These are phyloP conservation scores for Ecdyonurus torrentis DNA, from an alignment of 2,888 invertebrate species.

Conservation along the genomic window DNA sequence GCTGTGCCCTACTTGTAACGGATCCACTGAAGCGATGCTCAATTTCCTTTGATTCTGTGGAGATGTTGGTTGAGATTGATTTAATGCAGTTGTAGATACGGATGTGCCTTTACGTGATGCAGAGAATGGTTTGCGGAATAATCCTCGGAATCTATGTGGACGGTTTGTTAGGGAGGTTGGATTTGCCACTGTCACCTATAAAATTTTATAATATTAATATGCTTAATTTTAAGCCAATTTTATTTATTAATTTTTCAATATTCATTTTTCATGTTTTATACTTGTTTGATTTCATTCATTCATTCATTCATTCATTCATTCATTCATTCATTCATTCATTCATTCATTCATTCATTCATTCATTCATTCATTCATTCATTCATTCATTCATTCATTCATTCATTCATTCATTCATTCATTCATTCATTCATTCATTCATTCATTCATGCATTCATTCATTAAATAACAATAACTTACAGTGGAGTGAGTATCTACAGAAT, in stretches of 20 bases:
- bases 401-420: no score
- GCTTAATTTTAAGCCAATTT: background rate
- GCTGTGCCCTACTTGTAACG: background rate
- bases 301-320: no score
- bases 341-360: no score
- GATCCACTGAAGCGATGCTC: background rate
- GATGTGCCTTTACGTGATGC: background rate
- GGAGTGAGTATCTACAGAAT: background rate
- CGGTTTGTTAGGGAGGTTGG: background rate
- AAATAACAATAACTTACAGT: background rate
- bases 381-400: no score
- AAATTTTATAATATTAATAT: background rate
- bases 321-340: no score
- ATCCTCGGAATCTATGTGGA: background rate
- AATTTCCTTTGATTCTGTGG: background rate
- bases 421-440: no score
- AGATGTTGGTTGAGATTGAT: background rate
- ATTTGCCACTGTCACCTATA: background rate
- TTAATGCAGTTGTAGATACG: background rate
- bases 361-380: no score
- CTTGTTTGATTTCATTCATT: no score
- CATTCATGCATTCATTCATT: no score
- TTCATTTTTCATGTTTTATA: no score
- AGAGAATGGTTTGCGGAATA: constrained; percentile 1
- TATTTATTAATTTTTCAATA: no score